A percentile compares a stretch with the other conserved stretches of the same genome.
These are phyloP conservation scores for cattle (Bos taurus) DNA, from an alignment of 2,113 vertebrate genomes.

Conservation along the genomic window DNA sequence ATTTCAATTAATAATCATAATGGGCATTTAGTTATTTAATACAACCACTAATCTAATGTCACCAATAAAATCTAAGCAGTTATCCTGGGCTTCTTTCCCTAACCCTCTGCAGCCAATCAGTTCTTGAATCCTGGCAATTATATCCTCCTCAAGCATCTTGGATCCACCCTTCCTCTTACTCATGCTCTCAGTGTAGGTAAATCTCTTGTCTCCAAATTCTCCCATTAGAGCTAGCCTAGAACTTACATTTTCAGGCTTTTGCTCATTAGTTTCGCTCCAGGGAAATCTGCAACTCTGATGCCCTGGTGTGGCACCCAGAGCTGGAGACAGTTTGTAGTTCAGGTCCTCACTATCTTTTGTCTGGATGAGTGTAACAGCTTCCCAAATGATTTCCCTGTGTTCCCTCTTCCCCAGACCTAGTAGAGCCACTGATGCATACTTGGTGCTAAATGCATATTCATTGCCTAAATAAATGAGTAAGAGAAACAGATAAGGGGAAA, in stretches of 20 bases:
- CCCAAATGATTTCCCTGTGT: neutral
- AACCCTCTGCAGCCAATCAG: neutral
- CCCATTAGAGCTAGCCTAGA: neutral
- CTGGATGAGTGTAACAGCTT: neutral
- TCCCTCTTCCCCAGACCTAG: neutral
- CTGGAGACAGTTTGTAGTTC: neutral
- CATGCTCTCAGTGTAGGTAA: neutral
- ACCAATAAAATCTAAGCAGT: conserved; percentile 72
- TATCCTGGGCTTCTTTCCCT: neutral
- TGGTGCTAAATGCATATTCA: neutral
- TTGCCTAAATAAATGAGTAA: neutral
- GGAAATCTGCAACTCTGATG: neutral
- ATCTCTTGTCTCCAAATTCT: neutral
- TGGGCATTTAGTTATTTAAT: conserved; percentile 63
- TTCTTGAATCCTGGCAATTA: neutral
- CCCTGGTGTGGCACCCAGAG: neutral
- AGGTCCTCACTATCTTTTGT: neutral
- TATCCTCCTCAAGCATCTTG: neutral
- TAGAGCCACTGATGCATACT: neutral
- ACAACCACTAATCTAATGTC: conserved; percentile 72
- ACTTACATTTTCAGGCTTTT: neutral
- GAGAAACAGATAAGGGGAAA: neutral
- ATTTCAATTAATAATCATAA: conserved; percentile 65
- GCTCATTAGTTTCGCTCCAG: neutral
- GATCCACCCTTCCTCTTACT: neutral